Evolutionary conservation across 2,113 vertebrate species (phyloP), one percentile per base, ranked within the genome.

Genomic region (Pteropus alecto): DNA sequence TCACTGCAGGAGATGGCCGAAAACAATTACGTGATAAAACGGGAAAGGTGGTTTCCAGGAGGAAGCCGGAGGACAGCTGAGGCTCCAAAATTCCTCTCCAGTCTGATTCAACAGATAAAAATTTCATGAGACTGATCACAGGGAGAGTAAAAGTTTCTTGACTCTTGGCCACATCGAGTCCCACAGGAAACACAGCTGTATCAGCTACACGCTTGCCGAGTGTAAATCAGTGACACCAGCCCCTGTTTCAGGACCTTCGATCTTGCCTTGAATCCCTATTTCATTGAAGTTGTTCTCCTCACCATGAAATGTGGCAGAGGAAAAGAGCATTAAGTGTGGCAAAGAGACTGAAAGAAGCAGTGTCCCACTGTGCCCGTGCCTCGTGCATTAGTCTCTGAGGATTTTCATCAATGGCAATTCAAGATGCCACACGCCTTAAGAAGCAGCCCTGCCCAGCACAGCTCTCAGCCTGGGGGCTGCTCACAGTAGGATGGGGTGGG

Each of bases 401-500:
- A 3, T 76, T 73, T 56, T 7, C 46, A 48, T 48, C 74, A 33
- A 6, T 2, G 1, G 11, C n/a, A 9, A 5, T n/a, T 83, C 54
- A 71, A 21, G 87, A 28, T 2, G 30, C 21, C 28, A 33, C 6
- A 0, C 4, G 21, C 5, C 28, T 24, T 5, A 46, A 70, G 67
- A 41, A 78, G 54, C 18, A 82, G 13, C 33, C 12, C 26, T 82
- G 35, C 35, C 38, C 24, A 51, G 9, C 63, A 9, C 2, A 15
- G 30, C 84, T 81, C 43, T 79, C 94, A 87, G 38, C 33, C 43
- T 54, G 48, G 1, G 21, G 38, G 76, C 81, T 96, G 71, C 90
- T 92, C 60, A 58, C 28, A 97, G 61, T 15, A 97, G 79, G 65
- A 90, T 4, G 22, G 71, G 60, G 56, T 94, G 61, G 33, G 82